Conservation (phyloP, 2,888 invertebrate species). For the Campaea margaritaria region DNA sequence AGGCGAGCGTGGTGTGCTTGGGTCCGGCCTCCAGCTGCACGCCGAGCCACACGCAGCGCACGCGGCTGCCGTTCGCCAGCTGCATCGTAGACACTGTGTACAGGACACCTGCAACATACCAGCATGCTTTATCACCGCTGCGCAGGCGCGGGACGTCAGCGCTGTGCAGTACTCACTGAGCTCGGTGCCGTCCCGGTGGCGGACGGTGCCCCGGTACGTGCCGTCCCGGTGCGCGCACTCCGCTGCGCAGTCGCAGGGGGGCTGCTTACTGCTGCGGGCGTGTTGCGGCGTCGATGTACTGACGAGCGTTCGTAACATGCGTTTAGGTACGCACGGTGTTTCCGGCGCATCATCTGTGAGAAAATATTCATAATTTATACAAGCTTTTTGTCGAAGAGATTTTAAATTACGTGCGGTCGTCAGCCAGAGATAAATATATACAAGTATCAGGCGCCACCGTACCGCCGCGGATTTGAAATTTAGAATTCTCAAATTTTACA, state of each 20-base stretch:
- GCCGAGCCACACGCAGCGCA: slow-evolving; percentile 87
- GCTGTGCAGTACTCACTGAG: slow-evolving; percentile 61
- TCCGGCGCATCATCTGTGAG: slow-evolving; percentile 61
- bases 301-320: slow-evolving; percentile 60
- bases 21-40: slow-evolving; percentile 68
- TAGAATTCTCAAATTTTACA: no score
- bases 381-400: no score
- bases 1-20: slow-evolving; percentile 72
- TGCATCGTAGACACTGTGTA: slow-evolving; percentile 84
- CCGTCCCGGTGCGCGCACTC: slow-evolving; percentile 61
- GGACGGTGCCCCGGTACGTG: slow-evolving; percentile 72
- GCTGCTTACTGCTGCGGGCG: slow-evolving; percentile 35
- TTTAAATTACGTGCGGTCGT: no score
- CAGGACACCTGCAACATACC: slow-evolving; percentile 64
- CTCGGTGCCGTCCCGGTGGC: slow-evolving; percentile 77
- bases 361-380: background rate
- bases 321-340: slow-evolving; percentile 62
- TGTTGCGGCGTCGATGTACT: slow-evolving; percentile 75
- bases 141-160: no score
- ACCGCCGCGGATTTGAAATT: no score
- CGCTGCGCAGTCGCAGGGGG: slow-evolving; percentile 39
- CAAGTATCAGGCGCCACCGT: no score
- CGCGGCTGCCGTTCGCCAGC: slow-evolving; percentile 75
- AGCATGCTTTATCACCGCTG: background rate
- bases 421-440: no score